Percentiles rank a stretch among this genome's conserved stretches.
These are phyloP conservation scores for Macrosiphum euphorbiae DNA, from an alignment of 2,888 invertebrate genomes.

Conservation along the genomic window DNA sequence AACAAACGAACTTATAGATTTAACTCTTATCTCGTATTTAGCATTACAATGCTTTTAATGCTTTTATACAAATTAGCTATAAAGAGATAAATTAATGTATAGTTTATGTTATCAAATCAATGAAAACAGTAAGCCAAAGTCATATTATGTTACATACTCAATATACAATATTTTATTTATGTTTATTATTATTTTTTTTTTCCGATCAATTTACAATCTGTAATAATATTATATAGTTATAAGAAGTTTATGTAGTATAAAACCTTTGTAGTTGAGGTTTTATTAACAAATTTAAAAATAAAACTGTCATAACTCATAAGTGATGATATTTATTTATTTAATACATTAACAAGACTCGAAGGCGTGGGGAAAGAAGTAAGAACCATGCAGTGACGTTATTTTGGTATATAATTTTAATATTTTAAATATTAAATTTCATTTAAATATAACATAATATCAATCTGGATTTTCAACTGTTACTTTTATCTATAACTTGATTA, in stretches of 20 bases:
- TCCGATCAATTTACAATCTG: neutral
- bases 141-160: neutral
- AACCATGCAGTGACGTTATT: neutral
- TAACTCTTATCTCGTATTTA: slow-evolving; percentile 19
- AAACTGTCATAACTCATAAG: too few species aligned
- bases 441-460: neutral
- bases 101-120: neutral
- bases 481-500: neutral
- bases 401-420: neutral
- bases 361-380: neutral
- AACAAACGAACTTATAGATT: slow-evolving; percentile 3
- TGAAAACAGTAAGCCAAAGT: neutral
- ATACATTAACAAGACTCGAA: neutral
- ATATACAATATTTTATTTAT: neutral
- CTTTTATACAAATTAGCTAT: slow-evolving; percentile 10
- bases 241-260: neutral
- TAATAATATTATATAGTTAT: neutral
- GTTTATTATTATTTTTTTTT: neutral
- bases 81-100: slow-evolving; percentile 12
- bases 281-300: too few species aligned
- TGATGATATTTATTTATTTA: neutral
- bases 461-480: neutral
- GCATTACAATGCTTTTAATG: slow-evolving; percentile 23
- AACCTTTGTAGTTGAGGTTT: too few species aligned
- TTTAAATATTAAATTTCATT: neutral